A percentile compares a stretch with the other conserved stretches of the same genome.
Evolutionary conservation across 2,113 vertebrate species (phyloP).

Genomic region (Formicarius rufipectus): DNA sequence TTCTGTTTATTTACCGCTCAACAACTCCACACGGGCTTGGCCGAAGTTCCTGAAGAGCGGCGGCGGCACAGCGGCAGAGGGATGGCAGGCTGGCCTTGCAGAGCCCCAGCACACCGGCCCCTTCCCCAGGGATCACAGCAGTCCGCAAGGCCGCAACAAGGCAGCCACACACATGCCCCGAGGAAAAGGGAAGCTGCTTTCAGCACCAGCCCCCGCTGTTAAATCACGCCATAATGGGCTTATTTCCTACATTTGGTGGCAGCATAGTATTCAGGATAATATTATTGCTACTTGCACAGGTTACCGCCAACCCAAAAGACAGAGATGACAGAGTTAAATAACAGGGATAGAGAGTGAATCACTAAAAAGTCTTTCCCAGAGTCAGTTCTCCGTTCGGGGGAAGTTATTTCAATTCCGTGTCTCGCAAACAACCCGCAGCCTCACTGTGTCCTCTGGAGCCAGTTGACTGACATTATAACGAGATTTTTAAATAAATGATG

Average conservation of each 20-base stretch:
- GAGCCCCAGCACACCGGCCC: not conserved
- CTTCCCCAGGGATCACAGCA: not conserved
- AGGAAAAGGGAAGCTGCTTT: not conserved
- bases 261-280: constrained; percentile 53
- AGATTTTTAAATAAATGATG: not conserved
- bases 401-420: constrained; percentile 7
- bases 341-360: not conserved
- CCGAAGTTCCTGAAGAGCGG: not conserved
- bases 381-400: not conserved
- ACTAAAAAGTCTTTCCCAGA: constrained; percentile 27
- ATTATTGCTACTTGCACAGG: not conserved
- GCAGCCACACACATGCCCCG: fast-evolving
- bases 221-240: not conserved
- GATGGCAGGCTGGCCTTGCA: fast-evolving
- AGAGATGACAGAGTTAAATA: constrained; percentile 21
- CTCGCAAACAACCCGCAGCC: not conserved
- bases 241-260: constrained; percentile 60
- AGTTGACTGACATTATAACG: not conserved
- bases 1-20: not conserved
- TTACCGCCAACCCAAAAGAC: not conserved
- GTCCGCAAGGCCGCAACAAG: not conserved
- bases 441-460: not conserved
- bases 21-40: not conserved
- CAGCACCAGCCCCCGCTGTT: not conserved
- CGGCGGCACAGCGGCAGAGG: not conserved